phyloP scores from a whole-genome alignment of 1,140 invertebrate genomes.

The Nasonia longicornis region DNA sequence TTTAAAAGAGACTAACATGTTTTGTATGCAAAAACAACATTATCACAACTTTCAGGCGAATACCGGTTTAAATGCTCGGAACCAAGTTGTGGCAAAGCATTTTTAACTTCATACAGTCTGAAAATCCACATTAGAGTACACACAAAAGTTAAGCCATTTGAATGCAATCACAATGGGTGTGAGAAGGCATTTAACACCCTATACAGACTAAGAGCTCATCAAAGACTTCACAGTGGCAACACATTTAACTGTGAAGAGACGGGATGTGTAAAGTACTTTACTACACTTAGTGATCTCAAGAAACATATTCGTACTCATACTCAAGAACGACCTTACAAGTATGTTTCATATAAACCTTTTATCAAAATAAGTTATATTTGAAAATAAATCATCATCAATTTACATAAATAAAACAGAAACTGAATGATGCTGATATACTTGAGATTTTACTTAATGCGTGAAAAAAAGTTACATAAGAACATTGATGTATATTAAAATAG shows the following conservation, averaged over 20 bases:
- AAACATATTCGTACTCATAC: conserved; percentile 94
- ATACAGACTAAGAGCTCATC: conserved; percentile 92
- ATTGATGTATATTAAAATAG: neutral
- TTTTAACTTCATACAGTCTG: conserved; percentile 93
- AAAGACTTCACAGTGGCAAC: conserved; percentile 91
- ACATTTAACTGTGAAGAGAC: conserved; percentile 92
- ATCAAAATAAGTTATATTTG: neutral
- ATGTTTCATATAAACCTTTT: conserved; percentile 60
- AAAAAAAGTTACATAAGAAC: no score
- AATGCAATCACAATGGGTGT: conserved; percentile 82
- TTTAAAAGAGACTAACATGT: conserved; percentile 7
- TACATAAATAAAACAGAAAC: neutral
- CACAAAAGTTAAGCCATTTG: conserved; percentile 93
- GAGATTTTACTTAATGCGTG: neutral
- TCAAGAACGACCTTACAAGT: conserved; percentile 92
- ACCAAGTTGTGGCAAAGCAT: conserved; percentile 89
- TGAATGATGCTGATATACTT: neutral
- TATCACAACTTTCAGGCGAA: conserved; percentile 79
- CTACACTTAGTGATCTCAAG: conserved; percentile 91
- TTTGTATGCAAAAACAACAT: conserved; percentile 29
- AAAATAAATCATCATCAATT: neutral
- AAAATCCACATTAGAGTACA: conserved; percentile 96
- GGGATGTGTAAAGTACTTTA: conserved; percentile 92
- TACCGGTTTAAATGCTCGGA: conserved; percentile 93
- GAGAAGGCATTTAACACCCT: conserved; percentile 95